These are phyloP conservation scores for Achroia grisella DNA, from an alignment of 1,140 invertebrate genomes.

Conservation along the genomic window DNA sequence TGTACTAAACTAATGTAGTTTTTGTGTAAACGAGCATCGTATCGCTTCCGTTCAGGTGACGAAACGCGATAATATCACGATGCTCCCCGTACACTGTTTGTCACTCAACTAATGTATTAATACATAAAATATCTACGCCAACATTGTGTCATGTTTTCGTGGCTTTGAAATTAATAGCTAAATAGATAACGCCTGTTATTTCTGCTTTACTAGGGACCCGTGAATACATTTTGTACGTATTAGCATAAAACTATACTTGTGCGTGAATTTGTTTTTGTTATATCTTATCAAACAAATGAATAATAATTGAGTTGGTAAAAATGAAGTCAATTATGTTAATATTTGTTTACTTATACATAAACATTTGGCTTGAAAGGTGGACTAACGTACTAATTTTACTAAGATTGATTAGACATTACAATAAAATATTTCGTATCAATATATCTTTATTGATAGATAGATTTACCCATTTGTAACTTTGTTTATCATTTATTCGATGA, in stretches of 20 bases:
- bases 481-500: too few relatives aligned
- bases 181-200: conserved; percentile 34
- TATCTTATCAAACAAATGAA: conserved; percentile 31
- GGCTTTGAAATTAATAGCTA: conserved; percentile 41
- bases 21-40: conserved; percentile 42
- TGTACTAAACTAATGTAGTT: conserved; percentile 53
- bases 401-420: too few relatives aligned
- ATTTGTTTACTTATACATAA: background rate
- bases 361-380: conserved; percentile 5
- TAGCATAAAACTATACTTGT: conserved; percentile 37
- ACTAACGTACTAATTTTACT: background rate
- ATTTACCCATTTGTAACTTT: too few relatives aligned
- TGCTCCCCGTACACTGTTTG: conserved; percentile 34
- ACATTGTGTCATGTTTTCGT: conserved; percentile 26
- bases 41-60: conserved; percentile 64
- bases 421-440: too few relatives aligned
- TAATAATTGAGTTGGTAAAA: background rate
- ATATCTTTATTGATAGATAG: too few relatives aligned
- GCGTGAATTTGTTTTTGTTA: conserved; percentile 32
- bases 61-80: conserved; percentile 42
- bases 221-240: conserved; percentile 37
- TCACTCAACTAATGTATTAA: conserved; percentile 35
- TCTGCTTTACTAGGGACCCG: conserved; percentile 23
- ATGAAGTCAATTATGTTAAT: too few relatives aligned
- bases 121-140: conserved; percentile 23